A percentile compares a stretch with the other conserved stretches of the same genome.
Conservation (phyloP, 2,888 invertebrate species). For the Craniophora ligustri region DNA sequence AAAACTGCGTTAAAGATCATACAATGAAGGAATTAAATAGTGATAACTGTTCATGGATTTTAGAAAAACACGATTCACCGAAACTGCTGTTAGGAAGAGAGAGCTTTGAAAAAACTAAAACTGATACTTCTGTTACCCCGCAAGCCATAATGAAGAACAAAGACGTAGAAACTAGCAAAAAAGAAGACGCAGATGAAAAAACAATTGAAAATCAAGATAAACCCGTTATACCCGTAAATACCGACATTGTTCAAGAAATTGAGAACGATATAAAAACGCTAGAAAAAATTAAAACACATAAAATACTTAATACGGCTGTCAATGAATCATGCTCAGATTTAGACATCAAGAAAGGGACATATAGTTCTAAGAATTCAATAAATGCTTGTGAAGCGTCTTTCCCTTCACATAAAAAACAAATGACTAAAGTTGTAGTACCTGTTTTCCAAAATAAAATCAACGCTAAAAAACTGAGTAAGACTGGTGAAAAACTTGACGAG, state of each 20-base stretch:
- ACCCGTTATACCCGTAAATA: constrained; percentile 6
- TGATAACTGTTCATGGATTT: constrained; percentile 24
- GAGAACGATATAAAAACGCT: constrained; percentile 41
- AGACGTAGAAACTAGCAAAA: neutral
- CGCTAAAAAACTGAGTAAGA: too few species aligned
- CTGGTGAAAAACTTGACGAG: neutral
- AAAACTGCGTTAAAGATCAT: constrained; percentile 10
- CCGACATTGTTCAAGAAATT: constrained; percentile 35
- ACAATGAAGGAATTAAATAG: neutral
- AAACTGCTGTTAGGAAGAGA: constrained; percentile 9
- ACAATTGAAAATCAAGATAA: neutral
- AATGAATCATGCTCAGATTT: constrained; percentile 7
- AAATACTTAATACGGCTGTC: constrained; percentile 1
- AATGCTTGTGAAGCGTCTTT: neutral
- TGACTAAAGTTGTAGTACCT: neutral
- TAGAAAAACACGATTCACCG: constrained; percentile 17
- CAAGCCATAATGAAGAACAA: constrained; percentile 1
- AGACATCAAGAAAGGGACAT: constrained; percentile 19
- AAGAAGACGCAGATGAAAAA: neutral
- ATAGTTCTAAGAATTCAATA: constrained; percentile 20
- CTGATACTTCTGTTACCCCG: neutral
- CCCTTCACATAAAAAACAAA: neutral
- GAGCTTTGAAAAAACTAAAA: neutral
- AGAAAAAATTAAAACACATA: constrained; percentile 4
- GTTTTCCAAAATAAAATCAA: neutral